A percentile compares a stretch with the other conserved stretches of the same genome.
phyloP scores from a whole-genome alignment of 2,888 invertebrate species.

The Drosophila ustulata region DNA sequence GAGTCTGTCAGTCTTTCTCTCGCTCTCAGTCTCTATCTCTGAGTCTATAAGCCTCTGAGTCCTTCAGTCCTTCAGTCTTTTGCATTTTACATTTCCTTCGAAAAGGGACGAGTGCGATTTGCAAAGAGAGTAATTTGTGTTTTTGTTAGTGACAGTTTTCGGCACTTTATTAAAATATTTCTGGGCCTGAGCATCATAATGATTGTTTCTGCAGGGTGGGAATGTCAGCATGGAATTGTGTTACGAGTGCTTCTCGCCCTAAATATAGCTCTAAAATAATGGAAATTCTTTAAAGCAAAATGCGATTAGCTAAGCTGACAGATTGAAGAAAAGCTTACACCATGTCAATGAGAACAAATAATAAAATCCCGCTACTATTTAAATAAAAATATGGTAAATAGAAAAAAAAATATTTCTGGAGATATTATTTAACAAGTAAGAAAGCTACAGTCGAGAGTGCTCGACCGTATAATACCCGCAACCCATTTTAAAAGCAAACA shows the following conservation, averaged over 20 bases:
- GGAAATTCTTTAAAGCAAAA: conserved; percentile 9
- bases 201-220: conserved; percentile 44
- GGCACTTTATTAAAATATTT: conserved; percentile 77
- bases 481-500: too few species aligned
- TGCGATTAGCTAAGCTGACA: background rate
- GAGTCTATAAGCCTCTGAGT: conserved; percentile 1
- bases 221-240: background rate
- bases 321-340: conserved; percentile 2
- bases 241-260: conserved; percentile 10
- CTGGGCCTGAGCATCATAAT: conserved; percentile 54
- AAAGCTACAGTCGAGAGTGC: too few species aligned
- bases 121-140: conserved; percentile 61
- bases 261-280: conserved; percentile 8
- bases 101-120: conserved; percentile 8
- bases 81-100: conserved; percentile 45
- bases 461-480: too few species aligned
- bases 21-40: conserved; percentile 2
- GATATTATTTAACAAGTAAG: too few species aligned
- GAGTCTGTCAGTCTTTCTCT: conserved; percentile 35
- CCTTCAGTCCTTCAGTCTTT: conserved; percentile 11
- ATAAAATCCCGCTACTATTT: background rate
- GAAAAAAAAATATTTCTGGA: too few species aligned
- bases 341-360: background rate
- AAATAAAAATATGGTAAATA: background rate
- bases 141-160: conserved; percentile 73